Conservation (phyloP, 2,888 invertebrate genomes). For the Mythimna ferrago region DNA sequence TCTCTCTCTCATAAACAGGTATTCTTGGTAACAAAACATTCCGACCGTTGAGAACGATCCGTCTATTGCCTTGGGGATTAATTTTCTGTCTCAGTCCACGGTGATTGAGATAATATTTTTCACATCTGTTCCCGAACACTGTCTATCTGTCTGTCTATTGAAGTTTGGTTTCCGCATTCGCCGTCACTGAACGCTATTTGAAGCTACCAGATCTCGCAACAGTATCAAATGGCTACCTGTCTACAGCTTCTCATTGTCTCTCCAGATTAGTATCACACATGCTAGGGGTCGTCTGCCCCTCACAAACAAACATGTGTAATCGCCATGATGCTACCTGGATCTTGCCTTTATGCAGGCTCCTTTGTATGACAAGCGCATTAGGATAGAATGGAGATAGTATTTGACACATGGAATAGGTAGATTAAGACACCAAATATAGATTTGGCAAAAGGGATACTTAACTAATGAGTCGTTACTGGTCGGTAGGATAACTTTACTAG, state of each 20-base stretch:
- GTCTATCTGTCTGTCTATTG: neutral
- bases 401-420: no score
- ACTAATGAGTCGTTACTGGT: neutral
- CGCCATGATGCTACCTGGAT: neutral
- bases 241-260: neutral
- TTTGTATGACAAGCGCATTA: neutral
- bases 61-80: neutral
- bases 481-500: neutral
- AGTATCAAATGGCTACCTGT: neutral
- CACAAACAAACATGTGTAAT: neutral
- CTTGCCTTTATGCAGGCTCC: neutral
- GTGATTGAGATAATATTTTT: conserved; percentile 1
- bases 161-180: no score
- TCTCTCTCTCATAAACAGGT: neutral
- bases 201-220: neutral
- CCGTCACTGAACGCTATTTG: no score
- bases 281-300: no score
- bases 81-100: neutral
- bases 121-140: neutral
- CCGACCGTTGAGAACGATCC: neutral
- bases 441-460: neutral
- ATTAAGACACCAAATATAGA: neutral
- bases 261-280: neutral
- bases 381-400: no score
- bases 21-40: neutral